A percentile compares a stretch with the other conserved stretches of the same genome.
Conservation (phyloP, 2,113 vertebrate genomes). For the Crotophaga sulcirostris region DNA sequence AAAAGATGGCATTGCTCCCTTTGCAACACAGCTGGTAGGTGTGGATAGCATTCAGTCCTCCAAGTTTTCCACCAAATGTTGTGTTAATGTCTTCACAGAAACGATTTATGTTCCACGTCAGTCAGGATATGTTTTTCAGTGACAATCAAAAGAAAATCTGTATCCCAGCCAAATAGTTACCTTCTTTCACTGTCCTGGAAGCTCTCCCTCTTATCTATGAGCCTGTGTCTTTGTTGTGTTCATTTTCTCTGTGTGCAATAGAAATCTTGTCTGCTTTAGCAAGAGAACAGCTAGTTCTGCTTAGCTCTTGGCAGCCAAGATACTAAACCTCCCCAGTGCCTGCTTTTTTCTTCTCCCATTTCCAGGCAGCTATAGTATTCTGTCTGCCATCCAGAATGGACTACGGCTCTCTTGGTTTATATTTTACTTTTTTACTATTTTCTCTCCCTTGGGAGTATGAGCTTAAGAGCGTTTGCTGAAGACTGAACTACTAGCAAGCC, state of each 20-base stretch:
- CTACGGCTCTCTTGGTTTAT: neutral
- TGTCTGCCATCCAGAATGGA: neutral
- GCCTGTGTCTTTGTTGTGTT: constrained; percentile 13
- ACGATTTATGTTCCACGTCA: neutral
- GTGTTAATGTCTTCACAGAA: neutral
- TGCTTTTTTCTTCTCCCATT: neutral
- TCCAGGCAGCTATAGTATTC: neutral
- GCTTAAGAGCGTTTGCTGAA: neutral
- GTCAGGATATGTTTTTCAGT: neutral
- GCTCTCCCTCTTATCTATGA: neutral
- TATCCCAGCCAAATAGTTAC: neutral
- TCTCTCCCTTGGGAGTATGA: neutral
- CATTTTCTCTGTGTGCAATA: neutral
- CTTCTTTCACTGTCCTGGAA: constrained; percentile 24
- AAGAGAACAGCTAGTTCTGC: neutral
- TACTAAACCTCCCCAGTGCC: neutral
- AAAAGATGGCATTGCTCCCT: constrained; percentile 41
- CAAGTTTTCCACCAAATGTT: constrained; percentile 8
- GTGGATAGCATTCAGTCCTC: constrained; percentile 63
- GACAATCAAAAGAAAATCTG: neutral
- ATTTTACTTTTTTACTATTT: neutral
- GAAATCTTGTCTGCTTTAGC: neutral
- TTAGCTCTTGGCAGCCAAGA: neutral
- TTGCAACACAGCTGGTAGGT: constrained; percentile 43
- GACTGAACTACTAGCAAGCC: neutral